Base-by-base conservation (phyloP, 1,140 invertebrate species). In the Neodiprion fabricii region DNA sequence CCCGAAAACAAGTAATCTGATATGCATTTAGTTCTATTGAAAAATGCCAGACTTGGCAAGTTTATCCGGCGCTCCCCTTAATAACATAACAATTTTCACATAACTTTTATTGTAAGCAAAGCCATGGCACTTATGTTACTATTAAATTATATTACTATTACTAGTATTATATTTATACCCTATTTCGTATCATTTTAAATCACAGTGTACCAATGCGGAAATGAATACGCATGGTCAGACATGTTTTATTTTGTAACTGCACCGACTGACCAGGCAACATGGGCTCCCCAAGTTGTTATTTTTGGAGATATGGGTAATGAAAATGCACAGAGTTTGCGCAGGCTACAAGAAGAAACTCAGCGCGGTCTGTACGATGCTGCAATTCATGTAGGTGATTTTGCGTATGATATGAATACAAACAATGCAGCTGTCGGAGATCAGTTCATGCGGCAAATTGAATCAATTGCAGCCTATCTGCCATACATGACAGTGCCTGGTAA, bases 361-460 rank as follows among this genome's bases (percentile, higher is more conserved):
- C 88, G 89, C 48, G 94, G 91, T n/a, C 86, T 92, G 78, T 97
- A 96, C 85, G 96, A 99, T 89, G 91, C 95, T 76, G 93, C 97
- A 73, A 90, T 99, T 69, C 97, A 99, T 89, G 95, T 98, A 75
- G 97, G 97, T 1, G 97, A 98, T 91, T 96, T 99, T 90, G 97
- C 97, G 0, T 99, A 99, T 89, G 95, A 99, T 85, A 96, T 99
- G 95, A 89, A 97, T 87, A 89, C 92, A 1, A 87, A 95, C 72
- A 89, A 96, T 84, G 96, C 92, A 1, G 84, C 86, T 68, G 91
- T 96, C 70, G 97, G 97, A 0, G 96, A 98, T 89, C 92, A 94
- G 85, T 98, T 97, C 87, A 97, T 98, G 96, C 90, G 92, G 48
- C 94, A 96, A 89, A 94, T 98, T 76, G 92, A 98, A 88, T 91